These are phyloP conservation scores for Bufo gargarizans DNA, from an alignment of 2,113 vertebrate genomes.

Conservation along the genomic window DNA sequence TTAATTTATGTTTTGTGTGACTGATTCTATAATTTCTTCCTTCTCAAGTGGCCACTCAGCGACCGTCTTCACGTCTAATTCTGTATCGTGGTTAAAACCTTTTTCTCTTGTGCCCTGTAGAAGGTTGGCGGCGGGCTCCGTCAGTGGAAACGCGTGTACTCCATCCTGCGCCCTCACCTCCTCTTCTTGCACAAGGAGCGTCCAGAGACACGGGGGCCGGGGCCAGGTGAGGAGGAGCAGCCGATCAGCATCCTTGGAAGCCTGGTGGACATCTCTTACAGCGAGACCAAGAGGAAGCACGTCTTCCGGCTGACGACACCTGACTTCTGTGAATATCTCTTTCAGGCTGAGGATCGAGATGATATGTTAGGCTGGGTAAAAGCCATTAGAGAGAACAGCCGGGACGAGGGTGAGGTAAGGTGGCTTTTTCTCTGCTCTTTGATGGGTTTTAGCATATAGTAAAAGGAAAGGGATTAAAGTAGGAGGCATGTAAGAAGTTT, in stretches of 20 bases:
- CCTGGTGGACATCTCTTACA: conserved; percentile 98
- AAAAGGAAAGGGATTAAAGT: not conserved
- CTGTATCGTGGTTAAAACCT: not conserved
- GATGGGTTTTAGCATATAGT: not conserved
- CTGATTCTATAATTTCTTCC: not conserved
- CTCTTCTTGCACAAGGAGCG: conserved; percentile 96
- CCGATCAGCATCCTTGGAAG: conserved; percentile 94
- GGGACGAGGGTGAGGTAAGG: conserved; percentile 93
- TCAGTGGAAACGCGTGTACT: conserved; percentile 93
- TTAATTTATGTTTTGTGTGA: no score
- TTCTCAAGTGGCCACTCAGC: not conserved
- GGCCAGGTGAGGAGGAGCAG: conserved; percentile 89
- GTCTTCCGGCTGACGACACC: conserved; percentile 95
- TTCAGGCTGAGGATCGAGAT: conserved; percentile 96
- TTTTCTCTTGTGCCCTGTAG: conserved; percentile 68
- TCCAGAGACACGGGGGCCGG: conserved; percentile 85
- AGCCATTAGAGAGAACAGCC: conserved; percentile 93
- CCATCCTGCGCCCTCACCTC: conserved; percentile 86
- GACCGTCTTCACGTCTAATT: not conserved
- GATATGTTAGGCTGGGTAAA: conserved; percentile 98
- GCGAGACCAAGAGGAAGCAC: conserved; percentile 95
- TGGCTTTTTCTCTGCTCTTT: not conserved
- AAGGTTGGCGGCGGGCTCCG: conserved; percentile 93
- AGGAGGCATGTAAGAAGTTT: not conserved
- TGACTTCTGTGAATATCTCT: conserved; percentile 99